Base-by-base conservation (phyloP, 2,797 vertebrate genomes). In the Arnoldichthys spilopterus region DNA sequence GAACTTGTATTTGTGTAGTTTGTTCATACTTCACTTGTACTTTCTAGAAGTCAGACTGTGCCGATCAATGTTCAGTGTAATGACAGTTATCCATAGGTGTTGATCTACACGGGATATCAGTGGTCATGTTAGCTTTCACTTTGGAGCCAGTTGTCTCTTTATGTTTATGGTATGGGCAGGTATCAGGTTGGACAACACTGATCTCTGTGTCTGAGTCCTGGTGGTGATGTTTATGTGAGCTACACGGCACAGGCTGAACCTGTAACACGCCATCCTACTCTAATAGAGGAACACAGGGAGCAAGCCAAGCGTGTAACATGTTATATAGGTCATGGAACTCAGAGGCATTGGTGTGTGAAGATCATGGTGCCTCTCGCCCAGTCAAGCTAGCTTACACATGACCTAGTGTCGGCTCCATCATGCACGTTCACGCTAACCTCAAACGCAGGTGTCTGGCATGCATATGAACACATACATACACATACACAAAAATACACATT, bases 301-400 rank as follows among this genome's bases (percentile, higher is more conserved):
- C 90, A 91, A 93, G 91, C 86, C 56, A 87, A 90, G 89, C 88
- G 83, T 92, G 89, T 93, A 92, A 93, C 90, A 79, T 91, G 92
- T 88, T 93, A 93, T 92, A 92, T 94, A 93, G 92, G 93, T 93
- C 92, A 94, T 92, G 92, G 89, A 92, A 93, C 91, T 91, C 76
- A 80, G 85, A 92, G 80, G 90, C 93, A 94, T 91, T 85, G 90
- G 90, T 92, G 93, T 92, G 90, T 93, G 90, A 92, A 93, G 90
- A 93, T 92, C 91, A 92, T 86, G 84, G 89, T 82, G 82, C 88
- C 89, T 89, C 85, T 80, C 81, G 59, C 82, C 78, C 72, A 84
- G 53, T 67, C 76, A 82, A 83, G 86, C 76, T 83, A 73, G 79
- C 82, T 80, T 83, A 76, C 45, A 77, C 79, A 84, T 74, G 84